Conservation (phyloP, 2,797 vertebrate species). For the Leptodactylus fallax region DNA sequence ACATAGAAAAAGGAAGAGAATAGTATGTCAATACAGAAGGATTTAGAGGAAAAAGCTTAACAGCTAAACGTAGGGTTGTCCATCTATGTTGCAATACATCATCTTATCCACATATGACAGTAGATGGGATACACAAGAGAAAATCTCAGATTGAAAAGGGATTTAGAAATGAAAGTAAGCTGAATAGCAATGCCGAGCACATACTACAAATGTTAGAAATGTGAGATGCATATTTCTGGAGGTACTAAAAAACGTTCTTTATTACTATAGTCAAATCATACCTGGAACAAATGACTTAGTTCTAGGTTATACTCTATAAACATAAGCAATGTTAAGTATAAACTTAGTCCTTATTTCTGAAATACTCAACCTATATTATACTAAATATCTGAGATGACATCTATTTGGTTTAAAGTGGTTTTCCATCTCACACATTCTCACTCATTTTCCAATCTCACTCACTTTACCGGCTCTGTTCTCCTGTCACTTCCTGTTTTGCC, state of each 20-base stretch:
- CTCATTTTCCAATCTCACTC: no score
- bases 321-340: background rate
- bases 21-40: background rate
- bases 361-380: no score
- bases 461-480: no score
- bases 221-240: background rate
- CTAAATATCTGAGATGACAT: no score
- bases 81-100: background rate
- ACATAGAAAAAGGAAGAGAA: background rate
- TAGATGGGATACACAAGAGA: constrained; percentile 8
- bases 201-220: background rate
- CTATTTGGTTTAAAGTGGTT: no score
- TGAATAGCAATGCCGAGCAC: background rate
- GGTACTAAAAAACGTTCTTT: background rate
- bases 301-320: background rate
- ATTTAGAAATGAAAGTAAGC: background rate
- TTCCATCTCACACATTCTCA: no score
- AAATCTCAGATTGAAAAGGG: constrained; percentile 7
- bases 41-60: background rate
- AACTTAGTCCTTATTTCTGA: background rate
- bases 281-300: background rate
- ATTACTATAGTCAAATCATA: background rate
- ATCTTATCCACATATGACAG: background rate
- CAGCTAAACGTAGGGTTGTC: background rate
- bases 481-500: no score